A percentile compares a stretch with the other conserved stretches of the same genome.
Conservation (phyloP, 2,888 invertebrate genomes). For the Rhagium mordax region DNA sequence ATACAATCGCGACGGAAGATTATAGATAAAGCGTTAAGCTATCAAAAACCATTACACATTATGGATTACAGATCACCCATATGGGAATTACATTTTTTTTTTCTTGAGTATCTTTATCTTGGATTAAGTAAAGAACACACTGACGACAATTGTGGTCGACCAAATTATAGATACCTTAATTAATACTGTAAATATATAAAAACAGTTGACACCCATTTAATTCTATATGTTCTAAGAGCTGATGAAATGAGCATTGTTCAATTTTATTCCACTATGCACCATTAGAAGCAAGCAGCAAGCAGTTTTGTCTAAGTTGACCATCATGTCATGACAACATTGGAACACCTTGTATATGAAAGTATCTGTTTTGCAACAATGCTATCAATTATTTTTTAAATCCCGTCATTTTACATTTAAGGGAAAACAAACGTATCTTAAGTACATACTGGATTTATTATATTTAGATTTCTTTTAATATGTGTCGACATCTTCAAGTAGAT, state of each 20-base stretch:
- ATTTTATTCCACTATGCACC: no score
- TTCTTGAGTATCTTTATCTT: constrained; percentile 24
- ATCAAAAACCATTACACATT: constrained; percentile 11
- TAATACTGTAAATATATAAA: no score
- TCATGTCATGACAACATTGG: no score
- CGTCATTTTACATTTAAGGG: neutral
- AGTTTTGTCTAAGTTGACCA: no score
- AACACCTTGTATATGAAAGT: no score
- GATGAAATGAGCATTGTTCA: no score
- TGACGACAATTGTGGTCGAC: neutral
- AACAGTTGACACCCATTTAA: no score
- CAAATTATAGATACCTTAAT: no score
- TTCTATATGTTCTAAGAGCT: no score
- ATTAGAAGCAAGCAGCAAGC: no score
- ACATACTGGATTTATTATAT: neutral
- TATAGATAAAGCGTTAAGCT: constrained; percentile 22
- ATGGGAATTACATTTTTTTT: constrained; percentile 31
- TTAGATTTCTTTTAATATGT: neutral
- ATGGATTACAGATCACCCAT: constrained; percentile 20
- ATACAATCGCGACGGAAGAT: constrained; percentile 10
- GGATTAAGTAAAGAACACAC: constrained; percentile 22
- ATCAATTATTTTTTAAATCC: neutral
- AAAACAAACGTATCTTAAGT: neutral
- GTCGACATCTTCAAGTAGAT: neutral
- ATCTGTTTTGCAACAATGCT: no score